Evolutionary conservation across 1,140 invertebrate species (phyloP).

Genomic region (Drosophila seguyi): DNA sequence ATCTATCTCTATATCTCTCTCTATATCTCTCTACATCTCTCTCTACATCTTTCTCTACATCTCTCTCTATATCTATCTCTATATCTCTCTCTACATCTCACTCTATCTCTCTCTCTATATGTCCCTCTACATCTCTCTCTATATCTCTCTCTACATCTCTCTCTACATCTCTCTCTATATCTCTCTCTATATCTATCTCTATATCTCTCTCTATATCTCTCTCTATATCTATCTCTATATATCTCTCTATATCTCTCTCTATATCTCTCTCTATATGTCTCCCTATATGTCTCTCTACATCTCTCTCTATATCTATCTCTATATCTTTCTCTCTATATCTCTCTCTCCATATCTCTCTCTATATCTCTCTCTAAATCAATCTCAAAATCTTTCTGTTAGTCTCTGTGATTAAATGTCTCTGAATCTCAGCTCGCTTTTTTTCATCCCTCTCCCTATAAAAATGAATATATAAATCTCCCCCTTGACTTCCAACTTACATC

Average conservation of each 20-base stretch:
- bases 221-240: no score
- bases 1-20: background rate
- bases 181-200: background rate
- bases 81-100: no score
- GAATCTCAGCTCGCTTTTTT: background rate
- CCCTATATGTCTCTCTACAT: no score
- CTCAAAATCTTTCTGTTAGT: background rate
- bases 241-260: no score
- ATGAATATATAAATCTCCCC: background rate
- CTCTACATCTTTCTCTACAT: background rate
- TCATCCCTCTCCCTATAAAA: background rate
- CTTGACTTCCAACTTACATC: conserved; percentile 86
- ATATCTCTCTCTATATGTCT: no score
- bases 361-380: background rate
- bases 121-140: no score
- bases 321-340: no score
- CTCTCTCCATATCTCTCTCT: no score
- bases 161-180: background rate
- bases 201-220: background rate
- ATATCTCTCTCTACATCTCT: no score
- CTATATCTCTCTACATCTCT: background rate
- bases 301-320: no score
- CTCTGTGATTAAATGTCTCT: background rate
- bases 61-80: no score
- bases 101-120: no score